phyloP scores from a whole-genome alignment of 2,888 invertebrate genomes.

The Norana najaformis region DNA sequence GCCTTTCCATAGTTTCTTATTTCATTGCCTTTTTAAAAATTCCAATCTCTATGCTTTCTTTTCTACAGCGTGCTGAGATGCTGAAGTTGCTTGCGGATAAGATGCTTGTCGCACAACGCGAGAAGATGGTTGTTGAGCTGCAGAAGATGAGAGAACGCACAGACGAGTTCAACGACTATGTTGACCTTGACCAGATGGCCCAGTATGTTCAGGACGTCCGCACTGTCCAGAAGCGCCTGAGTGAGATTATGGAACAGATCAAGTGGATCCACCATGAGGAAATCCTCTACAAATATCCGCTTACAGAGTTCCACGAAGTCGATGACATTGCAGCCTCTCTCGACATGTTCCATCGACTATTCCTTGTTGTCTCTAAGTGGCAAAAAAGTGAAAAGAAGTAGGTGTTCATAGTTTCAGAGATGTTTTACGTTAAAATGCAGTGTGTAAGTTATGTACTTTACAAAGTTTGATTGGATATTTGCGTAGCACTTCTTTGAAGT shows the following conservation, averaged over 20 bases:
- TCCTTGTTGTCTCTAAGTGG: conserved; percentile 72
- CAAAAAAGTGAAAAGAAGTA: conserved; percentile 74
- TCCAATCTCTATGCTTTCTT: conserved; percentile 8
- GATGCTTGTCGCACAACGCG: conserved; percentile 72
- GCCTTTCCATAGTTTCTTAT: not conserved
- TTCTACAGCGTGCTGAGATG: conserved; percentile 73
- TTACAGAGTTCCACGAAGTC: conserved; percentile 76
- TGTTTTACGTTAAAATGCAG: too few relatives aligned
- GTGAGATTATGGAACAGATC: conserved; percentile 76
- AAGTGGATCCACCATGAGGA: conserved; percentile 89
- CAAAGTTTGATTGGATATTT: too few relatives aligned
- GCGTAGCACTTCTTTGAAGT: too few relatives aligned
- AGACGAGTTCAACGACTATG: conserved; percentile 79
- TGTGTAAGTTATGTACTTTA: too few relatives aligned
- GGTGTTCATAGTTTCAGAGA: not conserved
- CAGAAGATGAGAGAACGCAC: conserved; percentile 75
- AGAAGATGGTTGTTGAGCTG: conserved; percentile 74
- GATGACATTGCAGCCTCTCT: conserved; percentile 72
- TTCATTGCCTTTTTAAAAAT: not conserved
- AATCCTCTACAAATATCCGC: conserved; percentile 78
- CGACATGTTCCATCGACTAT: conserved; percentile 68
- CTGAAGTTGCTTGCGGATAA: conserved; percentile 85
- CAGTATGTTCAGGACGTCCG: conserved; percentile 78
- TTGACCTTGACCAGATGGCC: conserved; percentile 75
- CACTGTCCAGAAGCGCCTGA: conserved; percentile 75